Conservation (phyloP, 2,888 invertebrate species). For the Apodemia duryi region DNA sequence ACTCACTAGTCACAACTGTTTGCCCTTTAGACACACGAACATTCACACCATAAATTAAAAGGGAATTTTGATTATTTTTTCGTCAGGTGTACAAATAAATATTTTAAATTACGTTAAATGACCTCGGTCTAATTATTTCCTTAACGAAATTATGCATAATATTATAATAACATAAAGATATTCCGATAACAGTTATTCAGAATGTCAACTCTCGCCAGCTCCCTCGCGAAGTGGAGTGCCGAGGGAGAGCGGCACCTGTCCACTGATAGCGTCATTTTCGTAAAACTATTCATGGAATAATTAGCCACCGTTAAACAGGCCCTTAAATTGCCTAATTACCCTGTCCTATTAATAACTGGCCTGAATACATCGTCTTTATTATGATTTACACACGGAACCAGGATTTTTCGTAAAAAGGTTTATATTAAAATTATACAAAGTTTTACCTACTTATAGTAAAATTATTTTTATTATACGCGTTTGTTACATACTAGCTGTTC, state of each 20-base stretch:
- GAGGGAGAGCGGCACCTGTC: not conserved
- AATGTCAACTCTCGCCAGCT: not conserved
- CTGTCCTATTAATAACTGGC: not conserved
- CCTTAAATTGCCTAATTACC: slow-evolving; percentile 2
- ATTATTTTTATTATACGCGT: too few relatives aligned
- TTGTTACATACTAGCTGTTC: too few relatives aligned
- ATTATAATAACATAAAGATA: not conserved
- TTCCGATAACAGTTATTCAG: not conserved
- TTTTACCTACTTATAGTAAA: too few relatives aligned
- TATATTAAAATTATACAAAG: not conserved
- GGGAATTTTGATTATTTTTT: too few relatives aligned
- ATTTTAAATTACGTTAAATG: not conserved
- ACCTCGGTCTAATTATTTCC: not conserved
- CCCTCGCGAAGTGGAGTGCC: not conserved
- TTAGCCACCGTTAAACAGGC: not conserved
- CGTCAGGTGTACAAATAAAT: not conserved
- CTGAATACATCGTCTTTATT: not conserved
- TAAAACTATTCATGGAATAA: slow-evolving; percentile 3
- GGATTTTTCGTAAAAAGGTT: not conserved
- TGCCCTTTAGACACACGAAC: too few relatives aligned
- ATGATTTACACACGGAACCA: not conserved
- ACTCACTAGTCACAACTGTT: too few relatives aligned
- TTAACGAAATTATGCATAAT: not conserved
- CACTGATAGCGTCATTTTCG: not conserved
- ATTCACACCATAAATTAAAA: too few relatives aligned